Evolutionary conservation across 2,888 invertebrate genomes (phyloP), one percentile per base, ranked within the genome.

Genomic region (Aelia acuminata): DNA sequence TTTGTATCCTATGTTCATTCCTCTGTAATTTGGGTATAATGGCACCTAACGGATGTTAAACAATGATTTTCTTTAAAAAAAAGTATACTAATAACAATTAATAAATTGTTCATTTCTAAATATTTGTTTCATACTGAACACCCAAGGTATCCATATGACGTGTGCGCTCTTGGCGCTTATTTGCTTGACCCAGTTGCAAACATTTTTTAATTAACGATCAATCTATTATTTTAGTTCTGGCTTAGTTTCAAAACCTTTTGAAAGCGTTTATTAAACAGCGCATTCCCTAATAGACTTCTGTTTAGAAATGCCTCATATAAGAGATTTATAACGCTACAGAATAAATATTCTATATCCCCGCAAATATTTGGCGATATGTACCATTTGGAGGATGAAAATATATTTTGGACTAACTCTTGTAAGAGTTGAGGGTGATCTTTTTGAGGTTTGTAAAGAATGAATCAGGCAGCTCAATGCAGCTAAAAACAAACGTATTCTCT

Each of bases 171-270:
- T 0, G 35, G 63, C 18, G 5, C 18, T 35, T 18, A 35, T 70
- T 70, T 70, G 63, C 35, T 70, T 70, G 63, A 13, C 63, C 31
- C 35, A 31, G 31, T 70, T 35, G 63, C 63, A 35, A 70, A 70
- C 63, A 70, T 70, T 70, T 35, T 18, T 31, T 35, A 70, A 70
- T 70, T 70, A 70, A 70, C 31, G 31, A 35, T 70, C 63, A 20
- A 70, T 26, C 63, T 70, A 70, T 70, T 70, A 70, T 70, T 70
- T 70, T 70, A 70, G 63, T 70, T 70, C 31, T 70, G 63, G 63
- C 63, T 35, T 20, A 7, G 7, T 18, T 31, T 70, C 63, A 70
- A 70, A 70, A 70, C 63, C 1, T 70, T 70, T 70, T 70, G 63
- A 35, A 70, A 70, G 63, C 31, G 18, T 18, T 35, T 35, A 31